phyloP scores from a whole-genome alignment of 1,140 invertebrate genomes.

The Propsilocerus akamusi region DNA sequence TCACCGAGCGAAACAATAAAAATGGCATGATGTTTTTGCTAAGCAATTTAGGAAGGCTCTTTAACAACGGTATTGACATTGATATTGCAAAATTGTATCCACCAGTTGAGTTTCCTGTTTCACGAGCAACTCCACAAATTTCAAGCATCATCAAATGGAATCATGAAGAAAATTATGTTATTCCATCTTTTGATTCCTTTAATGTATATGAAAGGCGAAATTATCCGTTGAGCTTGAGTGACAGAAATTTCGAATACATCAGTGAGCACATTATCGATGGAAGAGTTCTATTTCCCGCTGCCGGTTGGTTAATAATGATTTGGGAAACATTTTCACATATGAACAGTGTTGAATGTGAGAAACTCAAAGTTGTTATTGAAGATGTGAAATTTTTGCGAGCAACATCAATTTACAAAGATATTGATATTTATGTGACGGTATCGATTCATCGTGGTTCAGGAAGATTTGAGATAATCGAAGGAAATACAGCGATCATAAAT shows the following conservation, averaged over 20 bases:
- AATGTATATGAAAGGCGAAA: slow-evolving; percentile 29
- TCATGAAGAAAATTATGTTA: slow-evolving; percentile 58
- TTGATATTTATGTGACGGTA: slow-evolving; percentile 49
- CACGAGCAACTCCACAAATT: slow-evolving; percentile 56
- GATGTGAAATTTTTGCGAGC: slow-evolving; percentile 69
- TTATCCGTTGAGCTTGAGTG: slow-evolving; percentile 36
- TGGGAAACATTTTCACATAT: slow-evolving; percentile 81
- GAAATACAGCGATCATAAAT: neutral
- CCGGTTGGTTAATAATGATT: slow-evolving; percentile 64
- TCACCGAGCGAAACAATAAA: slow-evolving; percentile 54
- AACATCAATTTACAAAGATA: slow-evolving; percentile 53
- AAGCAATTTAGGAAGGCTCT: slow-evolving; percentile 47
- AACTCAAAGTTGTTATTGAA: slow-evolving; percentile 69
- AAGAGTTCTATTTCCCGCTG: slow-evolving; percentile 74
- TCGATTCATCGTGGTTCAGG: slow-evolving; percentile 68
- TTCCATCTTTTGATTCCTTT: slow-evolving; percentile 8
- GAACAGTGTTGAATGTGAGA: slow-evolving; percentile 43
- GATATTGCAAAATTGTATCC: slow-evolving; percentile 35
- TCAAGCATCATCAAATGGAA: slow-evolving; percentile 74
- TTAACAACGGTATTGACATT: slow-evolving; percentile 26
- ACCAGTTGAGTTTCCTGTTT: slow-evolving; percentile 54
- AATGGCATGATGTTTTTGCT: slow-evolving; percentile 54
- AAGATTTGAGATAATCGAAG: slow-evolving; percentile 47
- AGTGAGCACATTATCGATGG: slow-evolving; percentile 75
- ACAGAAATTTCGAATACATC: slow-evolving; percentile 56